Evolutionary conservation across 2,888 invertebrate species (phyloP), one percentile per base, ranked within the genome.

Genomic region (Brachyopa scutellaris): DNA sequence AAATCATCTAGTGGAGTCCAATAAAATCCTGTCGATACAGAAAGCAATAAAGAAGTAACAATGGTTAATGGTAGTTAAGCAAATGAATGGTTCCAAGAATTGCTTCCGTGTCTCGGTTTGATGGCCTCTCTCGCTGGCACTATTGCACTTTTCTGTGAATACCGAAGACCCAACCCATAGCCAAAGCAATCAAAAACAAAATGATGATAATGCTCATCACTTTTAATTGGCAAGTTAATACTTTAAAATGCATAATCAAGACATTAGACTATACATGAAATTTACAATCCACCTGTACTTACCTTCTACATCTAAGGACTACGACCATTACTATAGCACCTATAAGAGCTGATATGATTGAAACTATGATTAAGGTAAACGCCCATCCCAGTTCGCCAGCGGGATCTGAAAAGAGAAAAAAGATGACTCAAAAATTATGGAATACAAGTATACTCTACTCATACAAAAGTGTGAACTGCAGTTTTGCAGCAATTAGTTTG

Each of bases 311-410:
- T 89, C 94, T 94, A 86, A 94, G 91, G 85, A 93, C 92, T 88
- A 93, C 92, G 88, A 94, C 94, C 94, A 94, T 94, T 87, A 94
- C 91, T 87, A 94, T 93, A 86, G 94, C 94, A 86, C 94, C 94
- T 88, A 94, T 92, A 84, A 94, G 92, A 86, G 94, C 94, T 85
- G 94, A 94, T 88, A 93, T 92, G 88, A 94, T 90, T 84, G 94
- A 94, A 86, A 94, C 94, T 90, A 94, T 93, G 85, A 94, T 92
- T 87, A 94, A 90, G 74, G 94, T 94, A 85, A 94, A 91, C 85
- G 94, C 92, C 94, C 94, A 94, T 85, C 90, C 90, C 84, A 90
- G 88, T 86, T 90, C 90, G 76, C 90, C 90, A 82, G 88, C 87
- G 84, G 87, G 88, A 88, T 90, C 90, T 90, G 87, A 38, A 89